phyloP scores from a whole-genome alignment of 2,888 invertebrate genomes.

The Lithophane semibrunnea region DNA sequence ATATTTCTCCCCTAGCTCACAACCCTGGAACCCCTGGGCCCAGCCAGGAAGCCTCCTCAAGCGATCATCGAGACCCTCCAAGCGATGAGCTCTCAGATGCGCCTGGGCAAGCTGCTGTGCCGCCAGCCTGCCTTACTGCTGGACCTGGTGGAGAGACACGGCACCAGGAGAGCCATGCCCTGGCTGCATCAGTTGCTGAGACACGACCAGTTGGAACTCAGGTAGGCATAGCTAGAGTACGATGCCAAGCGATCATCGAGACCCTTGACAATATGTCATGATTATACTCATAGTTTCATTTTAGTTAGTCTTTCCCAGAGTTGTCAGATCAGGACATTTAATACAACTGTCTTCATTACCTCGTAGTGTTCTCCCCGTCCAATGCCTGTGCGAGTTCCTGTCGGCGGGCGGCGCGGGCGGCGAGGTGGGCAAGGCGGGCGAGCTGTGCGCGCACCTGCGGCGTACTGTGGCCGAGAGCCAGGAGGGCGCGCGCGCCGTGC shows the following conservation, averaged over 20 bases:
- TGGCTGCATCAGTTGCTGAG: slow-evolving; percentile 98
- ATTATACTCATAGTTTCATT: too few species aligned
- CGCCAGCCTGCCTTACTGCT: slow-evolving; percentile 97
- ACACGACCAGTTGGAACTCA: slow-evolving; percentile 96
- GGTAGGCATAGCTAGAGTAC: slow-evolving; percentile 72
- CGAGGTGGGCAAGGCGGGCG: slow-evolving; percentile 91
- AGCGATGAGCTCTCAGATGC: slow-evolving; percentile 93
- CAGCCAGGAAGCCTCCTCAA: slow-evolving; percentile 95
- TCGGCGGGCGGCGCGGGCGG: slow-evolving; percentile 88
- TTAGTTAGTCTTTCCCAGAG: too few species aligned
- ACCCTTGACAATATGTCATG: too few species aligned
- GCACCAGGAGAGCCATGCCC: slow-evolving; percentile 98
- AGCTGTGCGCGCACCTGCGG: slow-evolving; percentile 91
- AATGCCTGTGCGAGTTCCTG: slow-evolving; percentile 98
- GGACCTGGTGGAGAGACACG: slow-evolving; percentile 97
- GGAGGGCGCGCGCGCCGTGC: slow-evolving; percentile 94
- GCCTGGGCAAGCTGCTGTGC: slow-evolving; percentile 97
- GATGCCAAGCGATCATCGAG: too few species aligned
- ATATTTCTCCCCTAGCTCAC: slow-evolving; percentile 90
- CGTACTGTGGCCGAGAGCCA: slow-evolving; percentile 88
- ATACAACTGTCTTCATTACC: background rate
- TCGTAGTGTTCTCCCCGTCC: slow-evolving; percentile 96
- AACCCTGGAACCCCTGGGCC: slow-evolving; percentile 95
- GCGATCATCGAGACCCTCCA: slow-evolving; percentile 95
- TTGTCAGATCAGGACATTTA: too few species aligned